Conservation (phyloP, 2,888 invertebrate species). For the Tillus elongatus region DNA sequence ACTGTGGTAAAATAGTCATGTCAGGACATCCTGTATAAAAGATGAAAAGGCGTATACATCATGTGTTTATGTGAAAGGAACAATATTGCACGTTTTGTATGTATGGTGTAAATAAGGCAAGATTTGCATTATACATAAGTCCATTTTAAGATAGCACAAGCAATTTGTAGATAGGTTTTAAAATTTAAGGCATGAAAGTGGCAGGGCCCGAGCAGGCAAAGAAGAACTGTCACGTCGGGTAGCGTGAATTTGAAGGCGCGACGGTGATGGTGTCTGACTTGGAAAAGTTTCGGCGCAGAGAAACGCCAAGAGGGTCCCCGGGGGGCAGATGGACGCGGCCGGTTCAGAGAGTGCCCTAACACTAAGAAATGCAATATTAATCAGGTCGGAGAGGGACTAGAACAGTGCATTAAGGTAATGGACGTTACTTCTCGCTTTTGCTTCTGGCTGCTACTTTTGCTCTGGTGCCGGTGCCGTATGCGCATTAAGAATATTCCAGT, state of each 20-base stretch:
- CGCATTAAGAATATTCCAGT: constrained; percentile 8
- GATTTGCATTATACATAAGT: constrained; percentile 26
- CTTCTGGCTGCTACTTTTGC: constrained; percentile 6
- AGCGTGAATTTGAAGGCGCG: constrained; percentile 21
- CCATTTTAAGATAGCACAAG: constrained; percentile 27
- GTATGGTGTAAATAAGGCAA: constrained; percentile 15
- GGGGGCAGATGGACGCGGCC: constrained; percentile 36
- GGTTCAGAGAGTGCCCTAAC: constrained; percentile 33
- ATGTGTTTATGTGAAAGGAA: too few relatives aligned
- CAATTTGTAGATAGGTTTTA: constrained; percentile 33
- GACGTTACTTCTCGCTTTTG: constrained; percentile 31
- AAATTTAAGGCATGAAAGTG: constrained; percentile 17
- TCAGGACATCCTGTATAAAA: too few relatives aligned
- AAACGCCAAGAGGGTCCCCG: too few relatives aligned
- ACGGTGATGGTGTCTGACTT: constrained; percentile 15
- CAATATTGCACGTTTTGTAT: constrained; percentile 10
- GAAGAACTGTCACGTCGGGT: constrained; percentile 18
- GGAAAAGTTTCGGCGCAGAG: too few relatives aligned
- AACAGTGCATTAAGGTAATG: constrained; percentile 44
- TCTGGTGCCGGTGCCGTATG: too few relatives aligned
- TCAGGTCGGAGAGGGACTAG: constrained; percentile 44
- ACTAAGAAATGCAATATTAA: constrained; percentile 56
- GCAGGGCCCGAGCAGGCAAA: constrained; percentile 15
- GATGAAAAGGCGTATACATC: too few relatives aligned
- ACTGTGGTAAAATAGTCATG: too few relatives aligned